Base-by-base conservation (phyloP, 2,797 vertebrate species). In the Semotilus atromaculatus region DNA sequence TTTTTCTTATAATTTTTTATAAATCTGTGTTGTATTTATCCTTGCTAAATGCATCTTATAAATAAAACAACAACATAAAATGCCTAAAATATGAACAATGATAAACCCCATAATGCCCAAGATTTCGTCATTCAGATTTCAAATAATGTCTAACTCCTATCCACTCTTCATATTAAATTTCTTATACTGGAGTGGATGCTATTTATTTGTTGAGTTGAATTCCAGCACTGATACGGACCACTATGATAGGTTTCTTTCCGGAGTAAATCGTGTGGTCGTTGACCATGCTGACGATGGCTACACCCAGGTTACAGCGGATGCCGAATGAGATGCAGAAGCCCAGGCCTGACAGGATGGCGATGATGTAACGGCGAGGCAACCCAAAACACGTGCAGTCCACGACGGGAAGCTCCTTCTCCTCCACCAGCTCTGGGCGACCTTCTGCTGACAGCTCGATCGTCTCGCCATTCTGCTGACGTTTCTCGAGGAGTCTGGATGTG, bases 251-350 rank as follows among this genome's bases (percentile, higher is more conserved):
- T 90, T 97, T 97, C 90, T 96, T 96, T 79, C 96, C 96, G 72
- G 91, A 94, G 86, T 93, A 97, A 82, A 97, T 95, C 0, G 97
- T 97, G 89, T 97, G 97, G 89, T 97, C 97, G 78, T 97, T 98
- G 91, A 99, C 97, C 97, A 98, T 98, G 94, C 97, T 98, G 21
- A 98, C 97, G 3, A 98, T 97, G 90, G 97, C 97, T 89, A 98
- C 97, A 0, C 97, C 97, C 90, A 98, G 93, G 93, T 99, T 99
- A 91, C 97, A 99, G 84, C 97, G 94, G 93, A 99, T 99, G 55
- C 97, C 97, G n/a, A 98, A 98, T 53, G 97, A 98, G 94, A 98
- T 98, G 91, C 97, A 98, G 93, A 98, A 98, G 3, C 97, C 97
- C 76, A 98, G 92, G 11, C 96, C 97, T 3, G 96, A 97, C 89